Conservation (phyloP, 2,888 invertebrate species). For the Drosophila fungiperda region DNA sequence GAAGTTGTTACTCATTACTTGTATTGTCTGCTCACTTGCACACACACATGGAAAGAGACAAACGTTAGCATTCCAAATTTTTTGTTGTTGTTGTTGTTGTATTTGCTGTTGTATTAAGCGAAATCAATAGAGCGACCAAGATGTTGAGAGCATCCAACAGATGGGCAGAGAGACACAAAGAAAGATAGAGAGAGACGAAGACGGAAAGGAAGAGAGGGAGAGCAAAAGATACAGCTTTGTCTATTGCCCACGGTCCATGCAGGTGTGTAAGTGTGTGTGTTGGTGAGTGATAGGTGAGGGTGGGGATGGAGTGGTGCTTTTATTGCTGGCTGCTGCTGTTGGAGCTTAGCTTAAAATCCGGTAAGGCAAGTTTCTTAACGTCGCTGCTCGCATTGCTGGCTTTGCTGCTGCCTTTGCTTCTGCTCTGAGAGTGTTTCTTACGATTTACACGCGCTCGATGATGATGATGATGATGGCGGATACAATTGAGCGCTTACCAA, state of each 20-base stretch:
- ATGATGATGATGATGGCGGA: conserved; percentile 50
- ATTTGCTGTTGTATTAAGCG: conserved; percentile 49
- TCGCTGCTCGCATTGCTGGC: conserved; percentile 23
- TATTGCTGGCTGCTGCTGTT: conserved; percentile 12
- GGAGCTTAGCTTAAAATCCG: conserved; percentile 77
- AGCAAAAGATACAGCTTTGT: conserved; percentile 27
- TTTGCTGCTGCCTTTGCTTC: conserved; percentile 18
- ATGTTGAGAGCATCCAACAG: conserved; percentile 25
- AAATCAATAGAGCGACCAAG: conserved; percentile 71
- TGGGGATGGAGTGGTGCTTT: neutral
- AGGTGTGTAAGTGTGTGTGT: conserved; percentile 40
- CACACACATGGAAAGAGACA: conserved; percentile 22
- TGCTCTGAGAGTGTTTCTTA: conserved; percentile 41
- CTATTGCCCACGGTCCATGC: conserved; percentile 59
- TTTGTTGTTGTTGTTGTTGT: conserved; percentile 18
- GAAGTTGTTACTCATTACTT: conserved; percentile 59
- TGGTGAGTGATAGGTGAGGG: neutral
- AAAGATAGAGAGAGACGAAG: neutral
- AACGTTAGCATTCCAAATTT: conserved; percentile 65
- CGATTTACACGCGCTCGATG: conserved; percentile 67
- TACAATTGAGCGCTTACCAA: conserved; percentile 68
- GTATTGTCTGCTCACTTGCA: conserved; percentile 49
- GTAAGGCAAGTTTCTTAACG: conserved; percentile 78
- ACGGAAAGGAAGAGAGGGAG: neutral
- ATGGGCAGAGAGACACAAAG: conserved; percentile 19